Evolutionary conservation across 2,113 vertebrate species (phyloP).

Genomic region (Ciconia stormi): DNA sequence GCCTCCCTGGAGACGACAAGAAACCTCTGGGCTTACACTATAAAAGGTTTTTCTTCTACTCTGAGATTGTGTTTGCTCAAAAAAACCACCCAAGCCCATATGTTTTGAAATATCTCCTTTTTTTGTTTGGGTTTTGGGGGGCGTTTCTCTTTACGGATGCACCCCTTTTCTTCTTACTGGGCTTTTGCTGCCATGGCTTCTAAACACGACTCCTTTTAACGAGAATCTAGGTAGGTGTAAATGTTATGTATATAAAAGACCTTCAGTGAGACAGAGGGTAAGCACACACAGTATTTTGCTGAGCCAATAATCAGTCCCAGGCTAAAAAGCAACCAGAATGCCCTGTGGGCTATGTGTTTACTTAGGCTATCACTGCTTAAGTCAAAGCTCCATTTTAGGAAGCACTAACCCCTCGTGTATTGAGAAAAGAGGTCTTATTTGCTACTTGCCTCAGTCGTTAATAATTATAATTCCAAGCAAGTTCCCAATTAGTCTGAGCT

Average conservation of each 20-base stretch:
- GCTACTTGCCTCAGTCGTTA: background rate
- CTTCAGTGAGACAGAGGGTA: background rate
- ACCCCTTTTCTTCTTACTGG: background rate
- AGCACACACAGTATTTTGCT: background rate
- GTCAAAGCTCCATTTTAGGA: background rate
- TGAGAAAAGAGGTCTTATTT: background rate
- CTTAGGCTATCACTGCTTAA: background rate
- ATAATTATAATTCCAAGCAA: slow-evolving; percentile 36
- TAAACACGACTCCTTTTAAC: background rate
- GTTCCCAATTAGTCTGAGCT: background rate
- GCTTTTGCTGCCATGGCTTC: background rate
- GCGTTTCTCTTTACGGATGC: background rate
- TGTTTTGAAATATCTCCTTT: background rate
- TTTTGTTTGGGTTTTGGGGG: background rate
- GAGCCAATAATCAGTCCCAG: background rate
- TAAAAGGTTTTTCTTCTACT: background rate
- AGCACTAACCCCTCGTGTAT: background rate
- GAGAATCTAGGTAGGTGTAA: background rate
- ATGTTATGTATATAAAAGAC: background rate
- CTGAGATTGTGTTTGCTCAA: background rate
- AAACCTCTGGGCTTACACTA: background rate
- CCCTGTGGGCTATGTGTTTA: background rate
- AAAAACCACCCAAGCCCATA: background rate
- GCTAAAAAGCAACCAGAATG: background rate
- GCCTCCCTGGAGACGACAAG: background rate